Base-by-base conservation (phyloP, 2,113 vertebrate genomes). In the Spea multiplicata region DNA sequence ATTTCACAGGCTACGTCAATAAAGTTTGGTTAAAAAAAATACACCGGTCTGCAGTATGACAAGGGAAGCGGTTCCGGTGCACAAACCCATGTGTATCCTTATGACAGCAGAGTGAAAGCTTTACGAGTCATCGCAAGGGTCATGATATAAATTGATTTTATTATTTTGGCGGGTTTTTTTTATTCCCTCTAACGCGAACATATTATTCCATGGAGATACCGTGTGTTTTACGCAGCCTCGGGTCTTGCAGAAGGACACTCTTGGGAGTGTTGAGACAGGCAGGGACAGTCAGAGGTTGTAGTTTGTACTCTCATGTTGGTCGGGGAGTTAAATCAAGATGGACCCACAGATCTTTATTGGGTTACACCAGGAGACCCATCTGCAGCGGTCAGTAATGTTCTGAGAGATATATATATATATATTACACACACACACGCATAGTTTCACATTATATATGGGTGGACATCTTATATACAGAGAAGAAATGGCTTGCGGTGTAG, bases 151-250 rank as follows among this genome's bases (percentile, higher is more conserved):
- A 6, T 53, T 6, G 50, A 53, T 8, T 6, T 2, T 6, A 2
- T 53, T 53, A 53, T 52, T 52, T 52, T 52, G 2, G 2, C 1
- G 1, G 0, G 50, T 52, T 52, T 52, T 12, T 59, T 59, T 12
- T 30, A 30, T 30, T 59, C 55, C 55, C 55, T 59, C 9, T 13
- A 12, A 8, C 55, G 9, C 12, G 14, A 12, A 59, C 8, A 0
- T 64, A 5, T 64, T 30, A 44, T 48, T 16, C 44, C 12, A 80
- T 80, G 78, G 78, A 80, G 12, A 12, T 74, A 3, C 16, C 2
- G 16, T 49, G 64, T 3, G 17, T 55, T 5, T 30, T 68, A 0
- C 52, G 53, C 45, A 73, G 78, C 16, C 52, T 80, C 13, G 50
- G 64, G 1, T 3, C 16, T 44, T 10, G 61, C 14, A 68, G 50